A percentile compares a stretch with the other conserved stretches of the same genome.
These are phyloP conservation scores for Nestor notabilis DNA, from an alignment of 2,113 vertebrate genomes.

Conservation along the genomic window DNA sequence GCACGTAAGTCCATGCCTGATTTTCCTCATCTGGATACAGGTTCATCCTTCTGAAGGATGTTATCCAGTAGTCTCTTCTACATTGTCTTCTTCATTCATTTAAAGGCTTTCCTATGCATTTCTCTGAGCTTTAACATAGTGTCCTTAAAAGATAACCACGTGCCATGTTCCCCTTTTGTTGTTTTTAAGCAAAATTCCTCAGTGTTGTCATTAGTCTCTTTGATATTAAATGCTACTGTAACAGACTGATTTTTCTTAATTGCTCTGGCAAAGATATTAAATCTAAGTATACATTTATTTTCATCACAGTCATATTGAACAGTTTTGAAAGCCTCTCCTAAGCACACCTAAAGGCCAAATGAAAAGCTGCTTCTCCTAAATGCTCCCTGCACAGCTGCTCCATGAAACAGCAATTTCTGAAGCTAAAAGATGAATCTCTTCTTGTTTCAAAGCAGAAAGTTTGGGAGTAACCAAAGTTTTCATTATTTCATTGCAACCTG, in stretches of 20 bases:
- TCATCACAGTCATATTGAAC: background rate
- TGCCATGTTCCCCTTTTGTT: fast-evolving
- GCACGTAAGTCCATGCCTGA: background rate
- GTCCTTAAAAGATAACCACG: background rate
- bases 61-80: background rate
- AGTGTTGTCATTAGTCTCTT: background rate
- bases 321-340: background rate
- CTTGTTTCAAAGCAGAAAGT: background rate
- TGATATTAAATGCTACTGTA: background rate
- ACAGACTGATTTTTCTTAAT: background rate
- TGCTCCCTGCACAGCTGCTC: background rate
- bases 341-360: background rate
- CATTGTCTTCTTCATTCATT: background rate
- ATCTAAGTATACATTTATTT: background rate
- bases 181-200: background rate
- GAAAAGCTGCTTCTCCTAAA: background rate
- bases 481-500: background rate
- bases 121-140: background rate
- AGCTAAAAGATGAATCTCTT: background rate
- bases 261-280: background rate
- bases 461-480: background rate
- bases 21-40: background rate
- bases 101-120: background rate
- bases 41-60: background rate
- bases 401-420: background rate